phyloP scores from a whole-genome alignment of 2,888 invertebrate species.

The Hydropsyche betteni region DNA sequence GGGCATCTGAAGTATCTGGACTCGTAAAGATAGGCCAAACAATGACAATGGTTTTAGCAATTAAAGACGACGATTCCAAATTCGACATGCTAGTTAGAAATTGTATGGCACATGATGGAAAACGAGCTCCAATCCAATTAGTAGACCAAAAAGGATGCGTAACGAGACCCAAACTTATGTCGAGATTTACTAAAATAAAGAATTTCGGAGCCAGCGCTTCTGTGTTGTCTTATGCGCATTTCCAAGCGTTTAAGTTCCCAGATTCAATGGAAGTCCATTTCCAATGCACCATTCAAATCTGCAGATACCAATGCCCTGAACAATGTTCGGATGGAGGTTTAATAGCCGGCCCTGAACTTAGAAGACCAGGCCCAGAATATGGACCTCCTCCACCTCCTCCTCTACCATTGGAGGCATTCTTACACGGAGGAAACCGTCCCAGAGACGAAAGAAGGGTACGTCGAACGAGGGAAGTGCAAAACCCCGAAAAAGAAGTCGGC shows the following conservation, averaged over 20 bases:
- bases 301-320: constrained; percentile 91
- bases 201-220: constrained; percentile 94
- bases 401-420: constrained; percentile 70
- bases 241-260: constrained; percentile 95
- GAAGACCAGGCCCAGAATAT: constrained; percentile 69
- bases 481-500: constrained; percentile 83
- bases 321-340: constrained; percentile 79
- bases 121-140: constrained; percentile 90
- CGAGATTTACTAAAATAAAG: constrained; percentile 92
- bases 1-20: constrained; percentile 95
- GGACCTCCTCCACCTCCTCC: constrained; percentile 74
- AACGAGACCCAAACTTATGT: constrained; percentile 91
- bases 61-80: constrained; percentile 93
- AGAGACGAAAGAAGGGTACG: constrained; percentile 78
- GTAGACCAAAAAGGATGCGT: constrained; percentile 94
- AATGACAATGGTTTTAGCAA: constrained; percentile 96
- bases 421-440: constrained; percentile 74
- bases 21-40: constrained; percentile 95
- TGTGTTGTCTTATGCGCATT: constrained; percentile 90
- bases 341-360: constrained; percentile 60
- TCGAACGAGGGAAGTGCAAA: constrained; percentile 70
- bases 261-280: constrained; percentile 97
- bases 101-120: constrained; percentile 94
- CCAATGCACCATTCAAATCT: constrained; percentile 94
- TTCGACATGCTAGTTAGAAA: constrained; percentile 95